Conservation (phyloP, 2,113 vertebrate species). For the Desmodus rotundus region DNA sequence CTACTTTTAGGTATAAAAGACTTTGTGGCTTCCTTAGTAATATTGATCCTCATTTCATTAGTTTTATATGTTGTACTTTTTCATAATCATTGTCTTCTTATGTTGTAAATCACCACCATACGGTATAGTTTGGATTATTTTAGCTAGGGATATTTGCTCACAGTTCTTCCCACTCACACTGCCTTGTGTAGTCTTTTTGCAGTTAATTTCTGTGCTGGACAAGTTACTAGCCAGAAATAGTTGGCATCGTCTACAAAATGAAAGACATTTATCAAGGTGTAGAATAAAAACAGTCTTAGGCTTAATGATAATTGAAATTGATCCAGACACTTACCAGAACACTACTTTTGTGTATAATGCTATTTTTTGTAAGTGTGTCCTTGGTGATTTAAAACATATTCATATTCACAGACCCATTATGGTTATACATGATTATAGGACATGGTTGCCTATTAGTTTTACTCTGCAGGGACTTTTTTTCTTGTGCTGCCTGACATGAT, state of each 20-base stretch:
- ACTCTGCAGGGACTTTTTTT: not conserved
- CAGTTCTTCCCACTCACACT: not conserved
- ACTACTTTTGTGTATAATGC: not conserved
- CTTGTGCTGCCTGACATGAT: not conserved
- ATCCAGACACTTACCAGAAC: not conserved
- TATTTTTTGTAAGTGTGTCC: not conserved
- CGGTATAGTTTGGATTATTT: not conserved
- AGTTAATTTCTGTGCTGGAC: not conserved
- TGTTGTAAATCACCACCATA: not conserved
- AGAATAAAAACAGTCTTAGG: not conserved
- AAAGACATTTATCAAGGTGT: not conserved
- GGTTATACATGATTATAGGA: not conserved
- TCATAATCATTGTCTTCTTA: not conserved
- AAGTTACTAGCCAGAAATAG: not conserved
- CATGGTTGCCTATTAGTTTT: not conserved
- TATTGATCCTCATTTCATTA: not conserved
- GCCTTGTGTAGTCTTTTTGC: not conserved
- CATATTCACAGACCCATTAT: not conserved
- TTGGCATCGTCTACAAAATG: not conserved
- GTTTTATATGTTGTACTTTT: not conserved
- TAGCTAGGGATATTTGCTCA: constrained; percentile 9
- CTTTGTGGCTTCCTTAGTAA: constrained; percentile 7
- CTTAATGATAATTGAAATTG: constrained; percentile 17
- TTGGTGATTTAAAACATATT: not conserved
- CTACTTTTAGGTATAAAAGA: not conserved